Conservation (phyloP, 2,797 vertebrate species). For the Lithobates sylvaticus region DNA sequence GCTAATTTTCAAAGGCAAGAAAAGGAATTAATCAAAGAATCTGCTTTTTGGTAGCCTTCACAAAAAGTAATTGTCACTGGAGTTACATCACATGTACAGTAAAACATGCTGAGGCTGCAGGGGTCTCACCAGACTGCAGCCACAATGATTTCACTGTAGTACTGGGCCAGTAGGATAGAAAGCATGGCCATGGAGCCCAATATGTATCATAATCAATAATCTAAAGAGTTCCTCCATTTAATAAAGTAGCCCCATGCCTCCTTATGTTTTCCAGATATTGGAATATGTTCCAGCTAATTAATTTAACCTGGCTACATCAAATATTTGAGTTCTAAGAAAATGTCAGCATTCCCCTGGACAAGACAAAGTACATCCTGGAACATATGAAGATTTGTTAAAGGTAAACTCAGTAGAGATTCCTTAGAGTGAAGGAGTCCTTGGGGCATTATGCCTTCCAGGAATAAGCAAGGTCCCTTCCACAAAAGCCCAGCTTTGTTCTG, state of each 20-base stretch:
- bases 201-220: background rate
- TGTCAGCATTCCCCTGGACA: background rate
- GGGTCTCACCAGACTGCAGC: no score
- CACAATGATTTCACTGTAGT: no score
- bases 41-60: no score
- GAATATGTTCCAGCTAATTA: background rate
- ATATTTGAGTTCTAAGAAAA: constrained; percentile 6
- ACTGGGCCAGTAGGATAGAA: no score
- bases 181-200: no score
- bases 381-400: background rate
- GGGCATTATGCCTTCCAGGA: background rate
- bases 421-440: background rate
- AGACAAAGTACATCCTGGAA: background rate
- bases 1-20: no score
- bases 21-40: no score
- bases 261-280: background rate
- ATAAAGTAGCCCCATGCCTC: background rate
- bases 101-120: no score
- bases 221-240: background rate
- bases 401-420: background rate
- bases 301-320: background rate
- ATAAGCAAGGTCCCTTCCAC: background rate
- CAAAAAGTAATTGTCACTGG: no score
- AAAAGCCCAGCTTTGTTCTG: background rate
- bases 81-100: no score